Percentiles rank a stretch among this genome's conserved stretches.
Conservation (phyloP, 2,797 vertebrate species). For the Molossus molossus region DNA sequence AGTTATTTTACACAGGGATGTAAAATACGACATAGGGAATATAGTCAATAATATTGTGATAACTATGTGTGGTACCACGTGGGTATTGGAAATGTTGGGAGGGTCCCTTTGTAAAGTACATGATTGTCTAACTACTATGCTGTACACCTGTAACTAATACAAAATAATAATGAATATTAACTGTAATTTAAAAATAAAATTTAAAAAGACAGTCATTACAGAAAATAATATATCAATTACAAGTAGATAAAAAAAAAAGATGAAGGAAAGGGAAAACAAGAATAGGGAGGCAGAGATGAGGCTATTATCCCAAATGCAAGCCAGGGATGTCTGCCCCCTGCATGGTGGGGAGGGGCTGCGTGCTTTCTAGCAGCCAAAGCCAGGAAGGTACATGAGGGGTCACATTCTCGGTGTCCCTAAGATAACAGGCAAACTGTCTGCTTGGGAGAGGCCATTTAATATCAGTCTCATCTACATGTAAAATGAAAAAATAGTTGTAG, state of each 20-base stretch:
- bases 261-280: neutral
- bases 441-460: neutral
- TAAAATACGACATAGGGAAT: too few species aligned
- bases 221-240: neutral
- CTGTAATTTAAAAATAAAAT: neutral
- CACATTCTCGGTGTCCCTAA: neutral
- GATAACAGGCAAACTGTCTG: neutral
- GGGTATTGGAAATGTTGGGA: too few species aligned
- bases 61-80: too few species aligned
- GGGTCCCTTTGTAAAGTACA: too few species aligned
- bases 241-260: conserved; percentile 13
- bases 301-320: neutral
- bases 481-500: neutral
- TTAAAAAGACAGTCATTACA: neutral
- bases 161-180: neutral
- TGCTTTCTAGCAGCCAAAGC: neutral
- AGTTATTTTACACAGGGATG: too few species aligned
- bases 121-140: too few species aligned
- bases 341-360: fast-evolving
- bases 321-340: neutral
- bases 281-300: neutral
- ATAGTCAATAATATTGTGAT: too few species aligned
- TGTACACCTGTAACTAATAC: neutral
- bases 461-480: neutral
- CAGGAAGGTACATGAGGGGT: neutral